Evolutionary conservation across 1,140 invertebrate genomes (phyloP).

Genomic region (Euschistus heros): DNA sequence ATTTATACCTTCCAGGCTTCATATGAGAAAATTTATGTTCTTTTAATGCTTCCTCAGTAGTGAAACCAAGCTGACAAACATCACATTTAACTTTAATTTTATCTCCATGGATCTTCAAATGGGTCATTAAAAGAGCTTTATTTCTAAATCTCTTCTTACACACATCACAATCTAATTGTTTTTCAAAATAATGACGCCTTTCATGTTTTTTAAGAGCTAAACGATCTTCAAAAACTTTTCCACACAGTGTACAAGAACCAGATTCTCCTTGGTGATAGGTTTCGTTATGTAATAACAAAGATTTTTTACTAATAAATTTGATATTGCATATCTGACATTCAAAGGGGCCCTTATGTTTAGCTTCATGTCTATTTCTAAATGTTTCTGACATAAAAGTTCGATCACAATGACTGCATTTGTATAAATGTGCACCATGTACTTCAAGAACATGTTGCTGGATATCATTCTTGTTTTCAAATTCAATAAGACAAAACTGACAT

Average conservation of each 20-base stretch:
- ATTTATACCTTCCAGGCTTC: constrained; percentile 17
- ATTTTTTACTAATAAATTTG: constrained; percentile 19
- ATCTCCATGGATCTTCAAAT: constrained; percentile 8
- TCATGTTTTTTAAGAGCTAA: constrained; percentile 21
- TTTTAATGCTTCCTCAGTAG: constrained; percentile 11
- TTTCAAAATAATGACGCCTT: constrained; percentile 23
- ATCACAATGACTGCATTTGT: constrained; percentile 25
- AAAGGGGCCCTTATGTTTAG: constrained; percentile 9
- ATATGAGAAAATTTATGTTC: constrained; percentile 22
- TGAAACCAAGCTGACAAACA: constrained; percentile 20
- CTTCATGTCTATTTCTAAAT: constrained; percentile 20
- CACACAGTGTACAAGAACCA: constrained; percentile 18
- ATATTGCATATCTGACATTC: constrained; percentile 20
- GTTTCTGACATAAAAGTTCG: constrained; percentile 19
- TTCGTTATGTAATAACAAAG: constrained; percentile 21
- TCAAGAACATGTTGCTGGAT: constrained; percentile 24
- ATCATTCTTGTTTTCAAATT: constrained; percentile 23
- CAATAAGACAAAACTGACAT: constrained; percentile 23
- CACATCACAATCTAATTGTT: constrained; percentile 20
- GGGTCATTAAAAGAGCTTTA: constrained; percentile 18
- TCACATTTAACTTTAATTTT: constrained; percentile 20
- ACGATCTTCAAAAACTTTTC: constrained; percentile 15
- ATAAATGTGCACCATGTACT: constrained; percentile 22
- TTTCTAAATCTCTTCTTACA: constrained; percentile 23
- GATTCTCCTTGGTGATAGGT: constrained; percentile 18